phyloP scores from a whole-genome alignment of 2,797 vertebrate species.

The Tamandua tetradactyla region DNA sequence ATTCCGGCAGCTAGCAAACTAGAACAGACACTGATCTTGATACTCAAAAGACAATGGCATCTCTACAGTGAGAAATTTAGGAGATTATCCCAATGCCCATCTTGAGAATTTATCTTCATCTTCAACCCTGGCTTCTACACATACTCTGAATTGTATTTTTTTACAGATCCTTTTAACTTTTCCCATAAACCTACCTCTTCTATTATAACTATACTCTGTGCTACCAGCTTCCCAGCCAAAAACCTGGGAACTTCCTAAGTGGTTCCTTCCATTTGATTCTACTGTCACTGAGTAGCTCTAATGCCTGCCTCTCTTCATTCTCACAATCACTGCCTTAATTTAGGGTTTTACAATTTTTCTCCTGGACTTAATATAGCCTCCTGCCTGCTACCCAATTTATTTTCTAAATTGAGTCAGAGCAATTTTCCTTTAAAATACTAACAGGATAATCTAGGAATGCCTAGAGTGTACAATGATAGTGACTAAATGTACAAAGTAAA shows the following conservation, averaged over 20 bases:
- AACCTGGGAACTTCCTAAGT: background rate
- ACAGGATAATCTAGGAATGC: too few species aligned
- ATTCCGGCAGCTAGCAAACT: too few species aligned
- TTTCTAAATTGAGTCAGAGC: background rate
- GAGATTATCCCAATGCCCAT: too few species aligned
- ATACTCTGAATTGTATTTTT: too few species aligned
- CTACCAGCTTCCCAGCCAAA: background rate
- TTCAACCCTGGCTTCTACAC: too few species aligned
- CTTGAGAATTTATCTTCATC: too few species aligned
- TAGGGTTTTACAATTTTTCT: background rate
- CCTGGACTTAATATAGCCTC: background rate
- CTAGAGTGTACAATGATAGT: too few species aligned
- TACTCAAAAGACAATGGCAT: too few species aligned
- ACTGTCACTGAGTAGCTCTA: background rate
- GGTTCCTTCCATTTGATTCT: background rate
- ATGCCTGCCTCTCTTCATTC: background rate
- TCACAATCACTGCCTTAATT: background rate
- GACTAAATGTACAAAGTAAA: too few species aligned
- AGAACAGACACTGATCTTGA: too few species aligned
- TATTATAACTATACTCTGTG: background rate
- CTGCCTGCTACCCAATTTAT: background rate
- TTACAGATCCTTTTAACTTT: background rate
- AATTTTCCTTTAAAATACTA: background rate
- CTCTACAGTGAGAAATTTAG: too few species aligned
- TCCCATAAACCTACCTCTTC: background rate